Conservation (phyloP, 2,113 vertebrate species). For the Morone saxatilis region DNA sequence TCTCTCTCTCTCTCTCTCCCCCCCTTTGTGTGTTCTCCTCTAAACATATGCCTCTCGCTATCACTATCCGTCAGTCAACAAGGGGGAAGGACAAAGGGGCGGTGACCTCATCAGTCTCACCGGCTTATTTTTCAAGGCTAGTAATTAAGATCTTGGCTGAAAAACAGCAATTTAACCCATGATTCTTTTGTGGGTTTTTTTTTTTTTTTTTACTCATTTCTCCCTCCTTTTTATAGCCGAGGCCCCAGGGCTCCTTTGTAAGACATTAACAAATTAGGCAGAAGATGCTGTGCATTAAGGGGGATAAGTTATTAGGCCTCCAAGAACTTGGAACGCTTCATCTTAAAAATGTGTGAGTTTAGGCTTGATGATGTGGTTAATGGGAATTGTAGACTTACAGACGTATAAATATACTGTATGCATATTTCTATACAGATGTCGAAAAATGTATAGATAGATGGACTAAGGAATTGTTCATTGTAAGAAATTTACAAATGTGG, state of each 20-base stretch:
- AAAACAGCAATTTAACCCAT: slow-evolving; percentile 65
- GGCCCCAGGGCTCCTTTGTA: slow-evolving; percentile 54
- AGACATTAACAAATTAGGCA: slow-evolving; percentile 74
- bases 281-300: slow-evolving; percentile 59
- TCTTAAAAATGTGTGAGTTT: slow-evolving; percentile 49
- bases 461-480: not conserved
- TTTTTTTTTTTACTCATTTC: slow-evolving; percentile 40
- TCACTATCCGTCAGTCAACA: slow-evolving; percentile 70
- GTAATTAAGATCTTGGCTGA: slow-evolving; percentile 77
- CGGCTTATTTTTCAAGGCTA: slow-evolving; percentile 59
- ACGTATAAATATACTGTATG: not conserved
- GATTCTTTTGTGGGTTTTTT: slow-evolving; percentile 42
- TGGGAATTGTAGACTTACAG: not conserved
- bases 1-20: slow-evolving; percentile 17
- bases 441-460: not conserved
- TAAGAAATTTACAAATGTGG: not conserved
- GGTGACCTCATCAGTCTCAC: slow-evolving; percentile 62
- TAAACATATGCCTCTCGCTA: slow-evolving; percentile 71
- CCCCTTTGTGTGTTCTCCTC: slow-evolving; percentile 40
- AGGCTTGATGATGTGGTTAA: slow-evolving; percentile 33
- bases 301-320: slow-evolving; percentile 58
- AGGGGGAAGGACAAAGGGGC: slow-evolving; percentile 57
- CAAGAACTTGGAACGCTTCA: slow-evolving; percentile 40
- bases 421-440: not conserved
- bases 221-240: slow-evolving; percentile 61